Conservation (phyloP, 2,888 invertebrate species). For the Pristionchus japonicus region DNA sequence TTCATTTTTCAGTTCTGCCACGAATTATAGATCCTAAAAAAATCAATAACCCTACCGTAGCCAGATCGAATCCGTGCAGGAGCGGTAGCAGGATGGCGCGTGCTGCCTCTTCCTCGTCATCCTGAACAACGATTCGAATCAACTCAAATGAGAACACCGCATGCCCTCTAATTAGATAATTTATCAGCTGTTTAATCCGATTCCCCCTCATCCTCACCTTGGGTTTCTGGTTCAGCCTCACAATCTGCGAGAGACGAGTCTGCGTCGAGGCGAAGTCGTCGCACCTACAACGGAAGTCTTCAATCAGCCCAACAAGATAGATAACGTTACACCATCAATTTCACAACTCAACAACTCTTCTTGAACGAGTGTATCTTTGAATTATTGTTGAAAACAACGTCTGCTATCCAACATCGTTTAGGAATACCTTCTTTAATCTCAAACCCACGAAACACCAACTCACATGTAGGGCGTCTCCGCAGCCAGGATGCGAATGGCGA, state of each 20-base stretch:
- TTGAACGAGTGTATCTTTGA: too few relatives aligned
- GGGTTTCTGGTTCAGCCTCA: conserved; percentile 33
- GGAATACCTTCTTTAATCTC: too few relatives aligned
- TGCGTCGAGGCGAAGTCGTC: conserved; percentile 63
- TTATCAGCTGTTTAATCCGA: too few relatives aligned
- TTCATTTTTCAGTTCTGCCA: too few relatives aligned
- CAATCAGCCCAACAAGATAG: too few relatives aligned
- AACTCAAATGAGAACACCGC: not conserved
- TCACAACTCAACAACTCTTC: not conserved
- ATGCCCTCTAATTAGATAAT: too few relatives aligned
- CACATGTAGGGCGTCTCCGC: conserved; percentile 94
- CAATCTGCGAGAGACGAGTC: conserved; percentile 42
- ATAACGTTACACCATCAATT: too few relatives aligned
- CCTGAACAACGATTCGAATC: not conserved
- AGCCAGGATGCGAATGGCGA: conserved; percentile 95
- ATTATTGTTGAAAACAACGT: too few relatives aligned
- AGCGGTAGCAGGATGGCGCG: not conserved
- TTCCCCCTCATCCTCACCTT: too few relatives aligned
- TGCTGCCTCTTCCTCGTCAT: not conserved
- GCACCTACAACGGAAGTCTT: conserved; percentile 81
- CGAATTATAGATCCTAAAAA: not conserved
- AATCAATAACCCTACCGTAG: not conserved
- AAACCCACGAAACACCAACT: conserved; percentile 55
- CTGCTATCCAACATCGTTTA: too few relatives aligned
- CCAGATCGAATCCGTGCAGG: conserved; percentile 36